A percentile compares a stretch with the other conserved stretches of the same genome.
Conservation (phyloP, 2,888 invertebrate species). For the Muscina levida region DNA sequence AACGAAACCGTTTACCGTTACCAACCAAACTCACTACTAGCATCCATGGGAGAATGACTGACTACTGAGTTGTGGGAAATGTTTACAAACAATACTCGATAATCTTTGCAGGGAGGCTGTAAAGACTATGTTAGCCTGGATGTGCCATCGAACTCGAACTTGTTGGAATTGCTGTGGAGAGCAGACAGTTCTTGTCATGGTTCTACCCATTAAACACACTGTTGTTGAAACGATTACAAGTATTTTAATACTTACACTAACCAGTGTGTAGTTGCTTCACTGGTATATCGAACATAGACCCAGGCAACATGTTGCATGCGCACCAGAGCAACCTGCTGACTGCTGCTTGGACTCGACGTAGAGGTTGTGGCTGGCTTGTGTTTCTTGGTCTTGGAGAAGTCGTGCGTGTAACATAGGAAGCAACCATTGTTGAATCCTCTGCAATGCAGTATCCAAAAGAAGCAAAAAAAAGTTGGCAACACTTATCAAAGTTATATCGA, state of each 20-base stretch:
- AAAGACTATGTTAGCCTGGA: too few species aligned
- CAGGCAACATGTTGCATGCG: too few species aligned
- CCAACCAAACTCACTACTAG: neutral
- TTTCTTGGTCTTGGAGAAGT: neutral
- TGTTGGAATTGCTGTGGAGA: neutral
- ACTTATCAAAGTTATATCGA: constrained; percentile 23
- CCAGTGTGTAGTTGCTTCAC: too few species aligned
- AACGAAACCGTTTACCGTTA: constrained; percentile 39
- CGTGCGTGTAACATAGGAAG: constrained; percentile 19
- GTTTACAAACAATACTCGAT: neutral
- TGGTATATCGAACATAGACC: too few species aligned
- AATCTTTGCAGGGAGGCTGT: neutral
- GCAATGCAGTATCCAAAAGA: constrained; percentile 32
- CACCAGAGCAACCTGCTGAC: too few species aligned
- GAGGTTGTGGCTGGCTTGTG: too few species aligned
- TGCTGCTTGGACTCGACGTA: too few species aligned
- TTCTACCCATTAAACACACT: too few species aligned
- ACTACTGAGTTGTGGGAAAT: constrained; percentile 26
- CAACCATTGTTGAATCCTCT: constrained; percentile 40
- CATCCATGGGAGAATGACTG: constrained; percentile 9
- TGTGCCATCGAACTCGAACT: neutral
- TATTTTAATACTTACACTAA: too few species aligned
- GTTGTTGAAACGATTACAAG: too few species aligned
- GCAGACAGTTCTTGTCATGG: too few species aligned
- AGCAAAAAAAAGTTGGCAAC: neutral